phyloP scores from a whole-genome alignment of 2,113 vertebrate species.

The cat (Felis catus) region F.catus_Fca126_mat1.0 CM031413.1:29184001-29184500 shows the following conservation, averaged over 20 bases:
- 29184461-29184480: not conserved
- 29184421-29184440: not conserved
- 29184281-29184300: constrained; percentile 38
- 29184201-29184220: not conserved
- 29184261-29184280: constrained; percentile 69
- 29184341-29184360: not conserved
- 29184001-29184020: not conserved
- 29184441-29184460: not conserved
- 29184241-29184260: not conserved
- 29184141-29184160: not conserved
- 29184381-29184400: not conserved
- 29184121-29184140: not conserved
- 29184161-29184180: not conserved
- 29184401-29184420: not conserved
- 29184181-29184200: not conserved
- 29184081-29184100: not conserved
- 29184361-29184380: not conserved
- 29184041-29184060: not conserved
- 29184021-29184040: not conserved
- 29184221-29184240: not conserved
- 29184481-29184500: not conserved
- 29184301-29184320: not conserved
- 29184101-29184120: not conserved
- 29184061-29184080: not conserved
- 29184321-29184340: constrained; percentile 60